phyloP scores from a whole-genome alignment of 2,888 invertebrate genomes.

The Actias luna region DNA sequence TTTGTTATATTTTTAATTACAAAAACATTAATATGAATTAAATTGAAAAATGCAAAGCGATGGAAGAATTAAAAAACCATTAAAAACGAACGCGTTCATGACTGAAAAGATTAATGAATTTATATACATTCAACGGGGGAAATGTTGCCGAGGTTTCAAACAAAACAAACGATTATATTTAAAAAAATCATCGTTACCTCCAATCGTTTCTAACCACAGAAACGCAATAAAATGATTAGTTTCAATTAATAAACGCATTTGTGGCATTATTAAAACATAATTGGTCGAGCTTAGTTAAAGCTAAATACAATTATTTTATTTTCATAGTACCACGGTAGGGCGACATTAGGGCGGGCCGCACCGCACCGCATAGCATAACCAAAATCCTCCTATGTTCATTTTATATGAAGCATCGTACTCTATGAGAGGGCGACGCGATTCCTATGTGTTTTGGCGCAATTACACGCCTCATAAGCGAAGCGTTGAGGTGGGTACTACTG shows the following conservation, averaged over 20 bases:
- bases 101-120: conserved; percentile 3
- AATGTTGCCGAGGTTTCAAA: background rate
- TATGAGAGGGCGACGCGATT: no score
- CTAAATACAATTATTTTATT: no score
- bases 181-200: background rate
- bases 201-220: background rate
- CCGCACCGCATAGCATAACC: no score
- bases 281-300: no score
- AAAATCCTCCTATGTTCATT: no score
- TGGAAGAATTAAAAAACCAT: background rate
- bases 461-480: no score
- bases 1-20: background rate
- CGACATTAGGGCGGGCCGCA: no score
- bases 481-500: no score
- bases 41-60: background rate
- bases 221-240: background rate
- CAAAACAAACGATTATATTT: background rate
- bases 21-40: background rate
- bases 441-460: no score
- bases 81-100: background rate
- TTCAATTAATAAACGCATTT: background rate
- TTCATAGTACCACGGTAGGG: no score
- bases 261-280: background rate
- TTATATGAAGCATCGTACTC: no score
- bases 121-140: background rate